Evolutionary conservation across 2,888 invertebrate genomes (phyloP).

Genomic region (Spisula solida): DNA sequence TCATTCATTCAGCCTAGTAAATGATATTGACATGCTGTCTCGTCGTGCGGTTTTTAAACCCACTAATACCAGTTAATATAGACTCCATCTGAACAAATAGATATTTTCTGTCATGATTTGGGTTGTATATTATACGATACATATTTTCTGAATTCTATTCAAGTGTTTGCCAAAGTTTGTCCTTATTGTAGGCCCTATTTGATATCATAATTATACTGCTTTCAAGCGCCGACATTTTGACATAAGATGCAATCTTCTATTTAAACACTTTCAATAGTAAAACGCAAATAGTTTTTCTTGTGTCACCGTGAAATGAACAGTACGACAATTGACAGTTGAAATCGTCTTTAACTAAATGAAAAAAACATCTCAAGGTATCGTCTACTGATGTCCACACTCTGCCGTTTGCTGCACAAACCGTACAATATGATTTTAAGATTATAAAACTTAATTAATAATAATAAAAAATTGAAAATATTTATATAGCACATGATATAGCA

Average conservation of each 20-base stretch:
- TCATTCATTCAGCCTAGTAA: constrained; percentile 37
- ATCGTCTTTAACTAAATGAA: not conserved
- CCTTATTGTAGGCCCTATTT: constrained; percentile 20
- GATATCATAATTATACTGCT: constrained; percentile 48
- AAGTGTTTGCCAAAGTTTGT: constrained; percentile 23
- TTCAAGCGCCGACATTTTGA: constrained; percentile 14
- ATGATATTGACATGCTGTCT: constrained; percentile 32
- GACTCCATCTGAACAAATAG: constrained; percentile 27
- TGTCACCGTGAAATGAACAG: not conserved
- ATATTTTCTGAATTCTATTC: constrained; percentile 35
- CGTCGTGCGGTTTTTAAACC: constrained; percentile 20
- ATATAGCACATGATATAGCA: no score
- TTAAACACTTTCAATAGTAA: not conserved
- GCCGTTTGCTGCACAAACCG: not conserved
- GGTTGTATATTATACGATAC: constrained; percentile 44
- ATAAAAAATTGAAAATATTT: no score
- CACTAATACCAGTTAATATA: constrained; percentile 33
- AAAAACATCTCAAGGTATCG: not conserved
- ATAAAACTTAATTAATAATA: no score
- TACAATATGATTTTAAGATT: no score
- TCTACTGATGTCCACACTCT: not conserved
- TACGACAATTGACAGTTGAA: constrained; percentile 12
- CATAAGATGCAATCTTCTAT: constrained; percentile 40
- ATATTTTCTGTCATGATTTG: constrained; percentile 22
- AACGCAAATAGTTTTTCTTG: constrained; percentile 7